Percentiles rank a stretch among this genome's conserved stretches.
phyloP scores from a whole-genome alignment of 2,888 invertebrate genomes.

The Drosophila demipolita region DNA sequence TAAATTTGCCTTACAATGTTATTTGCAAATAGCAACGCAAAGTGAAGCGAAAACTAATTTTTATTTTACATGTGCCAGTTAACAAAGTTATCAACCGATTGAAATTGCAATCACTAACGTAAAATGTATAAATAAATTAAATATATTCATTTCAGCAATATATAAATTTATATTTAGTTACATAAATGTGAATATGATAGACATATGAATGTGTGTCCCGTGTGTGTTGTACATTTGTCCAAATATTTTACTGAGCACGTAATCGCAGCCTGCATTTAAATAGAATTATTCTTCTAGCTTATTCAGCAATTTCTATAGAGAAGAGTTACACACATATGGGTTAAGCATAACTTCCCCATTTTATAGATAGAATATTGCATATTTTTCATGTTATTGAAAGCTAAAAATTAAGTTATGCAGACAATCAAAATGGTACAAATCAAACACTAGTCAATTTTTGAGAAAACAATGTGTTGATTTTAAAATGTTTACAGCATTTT shows the following conservation, averaged over 20 bases:
- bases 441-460: background rate
- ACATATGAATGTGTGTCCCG: background rate
- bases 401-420: background rate
- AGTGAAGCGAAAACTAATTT: slow-evolving; percentile 29
- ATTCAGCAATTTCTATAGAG: background rate
- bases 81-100: slow-evolving; percentile 77
- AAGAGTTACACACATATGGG: background rate
- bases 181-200: slow-evolving; percentile 4
- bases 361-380: background rate
- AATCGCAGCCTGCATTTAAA: slow-evolving; percentile 9
- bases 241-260: slow-evolving; percentile 1
- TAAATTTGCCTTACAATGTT: slow-evolving; percentile 51
- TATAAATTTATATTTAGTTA: slow-evolving; percentile 11
- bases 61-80: slow-evolving; percentile 54
- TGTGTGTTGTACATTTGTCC: background rate
- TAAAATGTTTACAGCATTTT: background rate
- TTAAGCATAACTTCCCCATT: background rate
- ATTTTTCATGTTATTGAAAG: background rate
- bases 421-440: background rate
- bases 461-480: background rate
- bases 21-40: slow-evolving; percentile 43
- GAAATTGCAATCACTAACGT: slow-evolving; percentile 31
- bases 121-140: slow-evolving; percentile 23
- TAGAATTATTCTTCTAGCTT: background rate
- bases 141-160: background rate